These are phyloP conservation scores for Coptodon bakossiorum DNA, from an alignment of 2,113 vertebrate genomes.

Conservation along the genomic window DNA sequence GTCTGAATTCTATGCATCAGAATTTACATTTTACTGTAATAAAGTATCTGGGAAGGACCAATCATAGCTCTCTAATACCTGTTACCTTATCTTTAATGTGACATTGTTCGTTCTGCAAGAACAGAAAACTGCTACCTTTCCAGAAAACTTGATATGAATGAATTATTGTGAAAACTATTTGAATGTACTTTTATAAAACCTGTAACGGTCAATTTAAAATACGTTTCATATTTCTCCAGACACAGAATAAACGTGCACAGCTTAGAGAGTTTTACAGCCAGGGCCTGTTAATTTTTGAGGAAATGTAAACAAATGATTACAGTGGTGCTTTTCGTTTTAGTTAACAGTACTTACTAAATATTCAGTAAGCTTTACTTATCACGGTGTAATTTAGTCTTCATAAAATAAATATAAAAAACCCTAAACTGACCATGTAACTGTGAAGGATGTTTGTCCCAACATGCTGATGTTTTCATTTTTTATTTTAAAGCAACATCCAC, in stretches of 20 bases:
- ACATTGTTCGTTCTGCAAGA: constrained; percentile 15
- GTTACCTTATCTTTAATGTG: constrained; percentile 7
- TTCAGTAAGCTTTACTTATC: background rate
- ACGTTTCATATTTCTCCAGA: constrained; percentile 21
- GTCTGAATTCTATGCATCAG: constrained; percentile 20
- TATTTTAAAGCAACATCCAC: background rate
- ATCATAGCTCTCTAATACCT: background rate
- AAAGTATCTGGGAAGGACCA: background rate
- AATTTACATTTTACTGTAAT: background rate
- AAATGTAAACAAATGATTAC: background rate
- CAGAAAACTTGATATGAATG: constrained; percentile 22
- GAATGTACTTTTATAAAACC: constrained; percentile 49
- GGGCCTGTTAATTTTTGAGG: background rate
- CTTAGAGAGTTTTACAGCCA: background rate
- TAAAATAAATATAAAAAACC: background rate
- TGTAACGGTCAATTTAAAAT: constrained; percentile 13
- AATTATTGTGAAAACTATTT: background rate
- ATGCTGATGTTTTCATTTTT: background rate
- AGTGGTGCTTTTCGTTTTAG: background rate
- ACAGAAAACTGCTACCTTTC: constrained; percentile 5
- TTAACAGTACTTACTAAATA: background rate
- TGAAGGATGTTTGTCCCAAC: background rate
- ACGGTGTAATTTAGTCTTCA: background rate
- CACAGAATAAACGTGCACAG: background rate
- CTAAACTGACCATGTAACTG: background rate